Evolutionary conservation across 2,888 invertebrate genomes (phyloP), one percentile per base, ranked within the genome.

Genomic region (Torymus texanus): DNA sequence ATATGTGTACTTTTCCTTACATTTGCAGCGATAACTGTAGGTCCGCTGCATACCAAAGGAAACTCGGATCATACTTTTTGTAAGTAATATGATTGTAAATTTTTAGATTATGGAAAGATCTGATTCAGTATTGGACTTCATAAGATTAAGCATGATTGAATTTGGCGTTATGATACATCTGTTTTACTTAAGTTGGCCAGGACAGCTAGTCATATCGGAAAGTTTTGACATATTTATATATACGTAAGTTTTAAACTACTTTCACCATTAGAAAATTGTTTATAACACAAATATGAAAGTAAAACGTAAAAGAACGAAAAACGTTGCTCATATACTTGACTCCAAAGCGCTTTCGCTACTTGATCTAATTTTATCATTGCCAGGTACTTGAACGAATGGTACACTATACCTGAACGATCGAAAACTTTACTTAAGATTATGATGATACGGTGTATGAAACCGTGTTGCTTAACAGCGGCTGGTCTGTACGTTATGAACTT

Each of bases 381-480:
- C 11, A 67, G 71, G 21, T 71, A 71, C 14, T 10, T 14, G 0
- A 71, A 61, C 11, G 51, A 71, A 56, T 78, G 78, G 78, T 78
- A 78, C 24, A 8, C 3, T 10, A n/a, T 78, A 14, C 62, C 78
- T 21, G 2, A 18, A 61, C 62, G 41, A 63, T 56, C 73, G 12
- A 67, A 74, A 56, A 67, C 53, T 12, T 68, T 78, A 56, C 41
- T 78, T 1, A 8, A 56, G 41, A 67, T 74, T 61, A 74, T 78
- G 29, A 78, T 78, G 62, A 56, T 78, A 18, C 66, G 78, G 16
- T 67, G 67, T 18, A 13, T 51, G 16, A 66, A 62, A 50, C 73
- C 78, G 13, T 73, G 41, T 50, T 18, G 18, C 12, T 78, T 78
- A 18, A 67, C 73, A 55, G 78, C 73, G 10, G 78, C 67, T 13